Percentiles rank a stretch among this genome's conserved stretches.
These are phyloP conservation scores for Boleophthalmus pectinirostris DNA, from an alignment of 2,113 vertebrate species.

Conservation along the genomic window DNA sequence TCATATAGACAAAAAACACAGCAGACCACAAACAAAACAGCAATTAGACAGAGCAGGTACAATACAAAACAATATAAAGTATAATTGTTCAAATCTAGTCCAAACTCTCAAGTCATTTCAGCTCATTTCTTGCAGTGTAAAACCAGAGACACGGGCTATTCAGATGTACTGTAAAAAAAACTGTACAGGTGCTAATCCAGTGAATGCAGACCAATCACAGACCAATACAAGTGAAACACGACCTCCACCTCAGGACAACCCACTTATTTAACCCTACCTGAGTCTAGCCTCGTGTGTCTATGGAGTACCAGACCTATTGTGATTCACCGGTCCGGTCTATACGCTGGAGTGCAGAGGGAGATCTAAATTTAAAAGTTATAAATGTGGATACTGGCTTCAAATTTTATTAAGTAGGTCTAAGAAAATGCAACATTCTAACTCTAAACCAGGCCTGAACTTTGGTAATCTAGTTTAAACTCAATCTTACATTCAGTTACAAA, in stretches of 20 bases:
- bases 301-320: constrained; percentile 37
- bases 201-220: constrained; percentile 54
- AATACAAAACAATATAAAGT: too few species aligned
- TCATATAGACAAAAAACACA: too few species aligned
- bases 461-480: too few species aligned
- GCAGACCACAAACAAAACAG: too few species aligned
- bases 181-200: constrained; percentile 70
- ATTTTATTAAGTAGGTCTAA: too few species aligned
- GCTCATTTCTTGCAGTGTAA: neutral
- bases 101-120: neutral
- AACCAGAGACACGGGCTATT: constrained; percentile 47
- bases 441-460: too few species aligned
- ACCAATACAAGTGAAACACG: constrained; percentile 46
- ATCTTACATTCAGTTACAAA: too few species aligned
- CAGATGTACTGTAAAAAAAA: constrained; percentile 65
- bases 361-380: neutral
- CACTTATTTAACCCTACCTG: constrained; percentile 57
- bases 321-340: constrained; percentile 21
- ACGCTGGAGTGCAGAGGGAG: constrained; percentile 21
- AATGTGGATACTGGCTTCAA: too few species aligned
- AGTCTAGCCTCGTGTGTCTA: constrained; percentile 54
- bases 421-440: too few species aligned
- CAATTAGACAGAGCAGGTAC: too few species aligned
- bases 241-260: constrained; percentile 75
- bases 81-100: neutral